These are phyloP conservation scores for Pantherophis alleghaniensis DNA, from an alignment of 2,797 vertebrate species.

Conservation along the genomic window DNA sequence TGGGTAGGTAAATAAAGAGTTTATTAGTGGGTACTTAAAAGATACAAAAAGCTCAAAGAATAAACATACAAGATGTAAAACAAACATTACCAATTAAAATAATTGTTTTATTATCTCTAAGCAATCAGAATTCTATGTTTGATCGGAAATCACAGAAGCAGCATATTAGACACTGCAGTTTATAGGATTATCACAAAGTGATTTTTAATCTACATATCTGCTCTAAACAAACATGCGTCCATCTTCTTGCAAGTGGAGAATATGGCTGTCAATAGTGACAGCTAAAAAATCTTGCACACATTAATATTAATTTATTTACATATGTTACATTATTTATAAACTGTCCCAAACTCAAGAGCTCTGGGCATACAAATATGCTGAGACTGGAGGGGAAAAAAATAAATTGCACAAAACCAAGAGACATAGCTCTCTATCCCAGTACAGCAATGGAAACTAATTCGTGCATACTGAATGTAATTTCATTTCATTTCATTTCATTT, in stretches of 20 bases:
- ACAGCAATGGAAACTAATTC: background rate
- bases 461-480: background rate
- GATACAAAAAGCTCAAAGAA: slow-evolving; percentile 11
- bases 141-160: slow-evolving; percentile 30
- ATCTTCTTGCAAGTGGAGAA: background rate
- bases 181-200: background rate
- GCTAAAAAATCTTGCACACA: no score
- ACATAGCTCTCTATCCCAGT: background rate
- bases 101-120: slow-evolving; percentile 28
- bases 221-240: background rate
- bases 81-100: slow-evolving; percentile 35
- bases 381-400: background rate
- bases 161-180: background rate
- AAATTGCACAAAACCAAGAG: background rate
- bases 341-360: background rate
- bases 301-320: background rate
- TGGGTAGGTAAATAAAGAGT: background rate
- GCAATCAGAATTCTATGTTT: slow-evolving; percentile 33
- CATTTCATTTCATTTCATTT: no score
- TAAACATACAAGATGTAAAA: slow-evolving; percentile 3
- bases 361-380: background rate
- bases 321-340: background rate
- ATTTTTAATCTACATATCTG: slow-evolving; percentile 21
- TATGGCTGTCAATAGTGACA: background rate
- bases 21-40: slow-evolving; percentile 13